phyloP scores from a whole-genome alignment of 2,797 vertebrate genomes.

The Pteropus rufus region DNA sequence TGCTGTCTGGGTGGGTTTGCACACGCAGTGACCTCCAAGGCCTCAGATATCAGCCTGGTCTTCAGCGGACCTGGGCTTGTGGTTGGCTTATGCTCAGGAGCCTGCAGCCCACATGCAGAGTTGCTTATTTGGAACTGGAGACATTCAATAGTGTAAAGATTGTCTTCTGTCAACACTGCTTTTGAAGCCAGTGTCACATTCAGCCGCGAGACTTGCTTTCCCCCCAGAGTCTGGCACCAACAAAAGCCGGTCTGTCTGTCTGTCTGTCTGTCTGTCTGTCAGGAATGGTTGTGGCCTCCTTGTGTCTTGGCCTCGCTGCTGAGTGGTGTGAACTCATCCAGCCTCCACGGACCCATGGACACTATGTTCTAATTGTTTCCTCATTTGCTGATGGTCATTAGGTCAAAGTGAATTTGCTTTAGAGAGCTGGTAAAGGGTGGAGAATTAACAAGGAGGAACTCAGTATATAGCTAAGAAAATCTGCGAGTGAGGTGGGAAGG shows the following conservation, averaged over 20 bases:
- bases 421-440: background rate
- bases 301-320: background rate
- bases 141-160: background rate
- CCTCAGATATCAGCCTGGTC: background rate
- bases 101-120: accelerated
- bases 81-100: background rate
- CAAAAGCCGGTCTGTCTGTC: background rate
- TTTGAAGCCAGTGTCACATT: background rate
- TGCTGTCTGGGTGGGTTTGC: background rate
- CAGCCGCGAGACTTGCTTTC: background rate
- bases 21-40: accelerated
- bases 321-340: background rate
- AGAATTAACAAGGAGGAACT: background rate
- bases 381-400: background rate
- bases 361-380: background rate
- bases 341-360: background rate
- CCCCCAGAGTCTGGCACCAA: background rate
- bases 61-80: background rate
- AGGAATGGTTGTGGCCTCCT: background rate
- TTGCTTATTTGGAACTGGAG: background rate
- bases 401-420: background rate
- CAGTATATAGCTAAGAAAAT: background rate
- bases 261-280: background rate
- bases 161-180: background rate
- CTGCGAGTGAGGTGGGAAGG: background rate